These are phyloP conservation scores for Odontamblyopus lacepedii DNA, from an alignment of 2,797 vertebrate genomes.

Conservation along the genomic window DNA sequence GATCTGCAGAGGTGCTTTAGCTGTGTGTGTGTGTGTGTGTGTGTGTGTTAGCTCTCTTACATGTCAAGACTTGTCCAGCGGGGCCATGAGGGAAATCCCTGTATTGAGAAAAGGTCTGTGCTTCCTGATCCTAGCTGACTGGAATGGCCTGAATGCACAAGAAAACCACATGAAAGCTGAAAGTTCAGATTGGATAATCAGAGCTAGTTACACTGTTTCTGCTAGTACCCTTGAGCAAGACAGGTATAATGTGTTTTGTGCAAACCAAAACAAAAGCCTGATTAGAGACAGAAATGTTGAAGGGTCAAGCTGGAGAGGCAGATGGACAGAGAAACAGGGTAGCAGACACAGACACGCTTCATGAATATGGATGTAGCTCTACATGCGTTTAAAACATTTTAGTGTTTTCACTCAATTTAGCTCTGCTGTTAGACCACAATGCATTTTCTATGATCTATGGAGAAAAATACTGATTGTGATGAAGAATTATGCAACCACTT, in stretches of 20 bases:
- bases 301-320: conserved; percentile 47
- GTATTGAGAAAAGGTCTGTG: conserved; percentile 24
- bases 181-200: conserved; percentile 26
- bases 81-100: conserved; percentile 45
- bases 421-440: neutral
- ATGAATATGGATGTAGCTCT: conserved; percentile 64
- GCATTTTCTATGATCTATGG: neutral
- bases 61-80: conserved; percentile 55
- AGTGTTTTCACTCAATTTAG: neutral
- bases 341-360: conserved; percentile 32
- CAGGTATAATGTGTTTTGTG: conserved; percentile 21
- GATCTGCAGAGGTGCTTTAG: neutral
- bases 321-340: conserved; percentile 53
- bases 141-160: conserved; percentile 26
- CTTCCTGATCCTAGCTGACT: conserved; percentile 43
- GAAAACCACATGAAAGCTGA: conserved; percentile 16
- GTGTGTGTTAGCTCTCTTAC: conserved; percentile 14
- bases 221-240: conserved; percentile 12
- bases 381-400: neutral
- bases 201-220: conserved; percentile 16
- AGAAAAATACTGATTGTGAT: neutral
- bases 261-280: conserved; percentile 47
- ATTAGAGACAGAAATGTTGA: conserved; percentile 34
- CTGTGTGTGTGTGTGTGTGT: neutral
- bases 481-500: neutral